Conservation (phyloP, 2,888 invertebrate species). For the Drosophila quinaria region DNA sequence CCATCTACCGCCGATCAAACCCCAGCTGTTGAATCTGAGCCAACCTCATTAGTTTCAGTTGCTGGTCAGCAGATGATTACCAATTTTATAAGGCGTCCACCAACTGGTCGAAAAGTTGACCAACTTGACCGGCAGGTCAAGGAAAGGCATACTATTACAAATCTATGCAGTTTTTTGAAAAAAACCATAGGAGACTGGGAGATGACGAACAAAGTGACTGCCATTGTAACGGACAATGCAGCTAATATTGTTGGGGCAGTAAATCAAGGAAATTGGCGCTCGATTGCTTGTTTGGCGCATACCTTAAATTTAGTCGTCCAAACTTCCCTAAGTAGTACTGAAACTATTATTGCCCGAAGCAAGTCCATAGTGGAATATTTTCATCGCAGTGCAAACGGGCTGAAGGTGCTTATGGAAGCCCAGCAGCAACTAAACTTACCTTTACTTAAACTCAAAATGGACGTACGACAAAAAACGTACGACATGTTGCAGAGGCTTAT, state of each 20-base stretch:
- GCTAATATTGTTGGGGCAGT: background rate
- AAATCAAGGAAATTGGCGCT: background rate
- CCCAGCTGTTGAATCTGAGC: no score
- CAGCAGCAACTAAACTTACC: background rate
- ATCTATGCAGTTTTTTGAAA: background rate
- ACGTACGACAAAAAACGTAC: background rate
- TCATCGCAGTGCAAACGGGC: background rate
- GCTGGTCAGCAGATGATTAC: no score
- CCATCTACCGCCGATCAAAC: no score
- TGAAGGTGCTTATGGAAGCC: background rate
- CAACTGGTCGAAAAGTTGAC: no score
- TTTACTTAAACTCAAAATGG: background rate
- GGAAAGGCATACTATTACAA: background rate
- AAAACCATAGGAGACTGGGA: background rate
- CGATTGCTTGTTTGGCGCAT: background rate
- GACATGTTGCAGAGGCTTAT: background rate
- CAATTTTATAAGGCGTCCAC: no score
- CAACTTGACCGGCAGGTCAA: no score
- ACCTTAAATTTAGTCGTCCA: background rate
- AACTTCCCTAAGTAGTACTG: background rate
- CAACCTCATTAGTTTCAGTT: no score
- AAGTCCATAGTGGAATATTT: background rate
- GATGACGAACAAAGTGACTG: background rate
- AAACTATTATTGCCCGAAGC: background rate
- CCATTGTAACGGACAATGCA: background rate